Base-by-base conservation (phyloP, 2,113 vertebrate genomes). In the Upupa epops region DNA sequence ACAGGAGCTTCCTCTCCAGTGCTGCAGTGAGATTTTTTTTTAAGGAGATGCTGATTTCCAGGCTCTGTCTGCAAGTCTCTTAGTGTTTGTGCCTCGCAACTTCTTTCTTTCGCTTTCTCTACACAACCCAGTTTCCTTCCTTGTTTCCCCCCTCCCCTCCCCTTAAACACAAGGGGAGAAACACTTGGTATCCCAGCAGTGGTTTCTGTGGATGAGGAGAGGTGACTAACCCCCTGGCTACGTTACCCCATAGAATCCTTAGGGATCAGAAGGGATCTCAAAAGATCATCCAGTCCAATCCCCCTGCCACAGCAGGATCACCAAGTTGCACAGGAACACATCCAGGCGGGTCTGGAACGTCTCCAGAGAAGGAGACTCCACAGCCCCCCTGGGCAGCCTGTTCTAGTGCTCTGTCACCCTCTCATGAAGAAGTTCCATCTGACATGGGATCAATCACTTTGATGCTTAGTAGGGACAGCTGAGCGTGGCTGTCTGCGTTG, bases 1-100 rank as follows among this genome's bases (percentile, higher is more conserved):
- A 25, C 65, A 56, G 84, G 90, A 80, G 91, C 92, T 94, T 90
- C 90, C 87, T 92, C 96, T 82, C 82, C 88, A 89, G 64, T 91
- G 91, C 82, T 86, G 86, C 90, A 91, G 58, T 81, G 64, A 85
- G 68, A 84, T 95, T 96, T 42, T 12, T 92, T 92, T 92, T 89
- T 72, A 87, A 83, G 56, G 72, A 64, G 89, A 77, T 68, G 28
- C 84, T 83, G 63, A 83, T 90, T 86, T 77, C 49, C 83, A 86
- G 71, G 49, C 52, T 63, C 78, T 59, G 0, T 80, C 86, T 89
- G 78, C 51, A 89, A 92, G 93, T 46, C 61, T 26, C 8, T 84
- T 84, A 90, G 76, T 26, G 4, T 91, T 91, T 80, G 61, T 58
- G 32, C 65, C 74, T 52, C 72, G 11, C 9, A 40, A 71, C 28